A percentile compares a stretch with the other conserved stretches of the same genome.
These are phyloP conservation scores for Diplosoma virens DNA, from an alignment of 23 tunicate genomes.

Conservation along the genomic window DNA sequence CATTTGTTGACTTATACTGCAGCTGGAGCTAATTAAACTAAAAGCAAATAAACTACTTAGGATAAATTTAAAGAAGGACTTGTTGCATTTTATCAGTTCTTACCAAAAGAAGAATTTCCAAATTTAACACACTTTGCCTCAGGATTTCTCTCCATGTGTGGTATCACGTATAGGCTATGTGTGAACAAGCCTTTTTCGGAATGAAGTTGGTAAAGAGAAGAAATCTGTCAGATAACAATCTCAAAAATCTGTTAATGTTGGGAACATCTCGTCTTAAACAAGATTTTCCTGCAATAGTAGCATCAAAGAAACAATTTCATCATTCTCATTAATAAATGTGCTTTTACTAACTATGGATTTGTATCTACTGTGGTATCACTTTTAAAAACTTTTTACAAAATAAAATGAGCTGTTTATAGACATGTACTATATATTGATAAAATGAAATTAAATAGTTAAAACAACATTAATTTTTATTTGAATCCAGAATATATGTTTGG, in stretches of 20 bases:
- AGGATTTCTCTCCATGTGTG: neutral
- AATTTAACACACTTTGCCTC: no score
- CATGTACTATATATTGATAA: neutral
- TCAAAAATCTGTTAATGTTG: neutral
- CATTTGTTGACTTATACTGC: no score
- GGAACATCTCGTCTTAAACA: neutral
- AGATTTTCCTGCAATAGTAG: neutral
- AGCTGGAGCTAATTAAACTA: no score
- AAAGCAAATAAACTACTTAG: no score
- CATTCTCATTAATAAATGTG: no score
- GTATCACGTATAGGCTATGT: neutral
- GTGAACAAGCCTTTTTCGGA: neutral
- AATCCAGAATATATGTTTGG: neutral
- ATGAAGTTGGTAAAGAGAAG: neutral
- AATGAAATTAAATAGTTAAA: neutral
- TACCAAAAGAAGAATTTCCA: no score
- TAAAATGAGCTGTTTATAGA: neutral
- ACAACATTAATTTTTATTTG: neutral
- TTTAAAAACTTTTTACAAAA: no score
- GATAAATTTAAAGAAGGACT: no score
- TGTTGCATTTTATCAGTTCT: no score
- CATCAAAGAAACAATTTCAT: no score
- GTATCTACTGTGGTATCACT: neutral
- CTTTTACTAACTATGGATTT: neutral
- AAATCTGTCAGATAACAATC: neutral